These are phyloP conservation scores for Aurelia aurita DNA, from an alignment of 30 jellyfish, hydroid and myxozoan species.

Conservation along the genomic window DNA sequence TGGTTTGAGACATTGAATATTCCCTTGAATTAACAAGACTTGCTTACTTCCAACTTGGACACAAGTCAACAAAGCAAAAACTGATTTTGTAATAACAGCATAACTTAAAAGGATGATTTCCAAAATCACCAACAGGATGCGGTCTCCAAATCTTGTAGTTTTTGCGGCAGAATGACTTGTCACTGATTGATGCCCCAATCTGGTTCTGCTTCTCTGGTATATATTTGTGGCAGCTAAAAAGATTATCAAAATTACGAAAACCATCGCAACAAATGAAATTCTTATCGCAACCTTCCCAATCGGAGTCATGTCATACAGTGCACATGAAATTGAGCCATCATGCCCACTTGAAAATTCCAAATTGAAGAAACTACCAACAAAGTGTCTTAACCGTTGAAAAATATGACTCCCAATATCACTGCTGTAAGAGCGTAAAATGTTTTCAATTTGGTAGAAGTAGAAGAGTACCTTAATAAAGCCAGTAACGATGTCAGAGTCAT, in stretches of 20 bases:
- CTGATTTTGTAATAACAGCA: slow-evolving; percentile 14
- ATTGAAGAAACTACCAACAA: slow-evolving; percentile 28
- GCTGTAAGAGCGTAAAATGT: slow-evolving; percentile 1
- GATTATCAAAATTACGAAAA: neutral
- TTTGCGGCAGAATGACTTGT: no score
- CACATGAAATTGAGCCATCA: slow-evolving; percentile 2
- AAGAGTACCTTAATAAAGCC: slow-evolving; percentile 45
- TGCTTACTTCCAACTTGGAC: neutral
- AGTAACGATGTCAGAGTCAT: neutral
- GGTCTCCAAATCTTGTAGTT: no score
- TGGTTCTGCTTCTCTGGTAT: neutral
- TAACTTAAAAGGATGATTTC: slow-evolving; percentile 33
- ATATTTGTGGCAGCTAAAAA: neutral
- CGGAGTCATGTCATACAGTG: slow-evolving; percentile 7
- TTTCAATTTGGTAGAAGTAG: slow-evolving; percentile 57
- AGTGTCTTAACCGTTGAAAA: neutral
- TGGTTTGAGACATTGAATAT: slow-evolving; percentile 17
- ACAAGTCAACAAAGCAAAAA: slow-evolving; percentile 26
- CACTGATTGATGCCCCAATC: no score
- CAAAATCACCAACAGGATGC: neutral
- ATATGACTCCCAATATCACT: neutral
- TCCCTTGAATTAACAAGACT: slow-evolving; percentile 43
- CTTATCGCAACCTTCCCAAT: neutral
- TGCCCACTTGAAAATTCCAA: slow-evolving; percentile 2
- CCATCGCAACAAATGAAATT: slow-evolving; percentile 1